A percentile compares a stretch with the other conserved stretches of the same genome.
Conservation (phyloP, 2,888 invertebrate genomes). For the Mimas tiliae region DNA sequence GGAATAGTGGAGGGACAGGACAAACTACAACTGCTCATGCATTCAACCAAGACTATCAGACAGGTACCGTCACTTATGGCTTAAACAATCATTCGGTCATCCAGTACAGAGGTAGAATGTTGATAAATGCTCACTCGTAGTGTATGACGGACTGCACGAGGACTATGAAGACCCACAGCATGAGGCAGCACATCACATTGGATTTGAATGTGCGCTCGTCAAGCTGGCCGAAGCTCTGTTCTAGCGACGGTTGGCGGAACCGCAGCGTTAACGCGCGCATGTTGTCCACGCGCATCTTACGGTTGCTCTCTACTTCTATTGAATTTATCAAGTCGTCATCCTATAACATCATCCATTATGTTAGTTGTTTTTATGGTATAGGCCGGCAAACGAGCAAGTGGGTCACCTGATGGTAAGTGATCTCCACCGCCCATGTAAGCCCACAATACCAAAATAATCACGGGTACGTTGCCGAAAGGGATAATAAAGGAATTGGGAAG, state of each 20-base stretch:
- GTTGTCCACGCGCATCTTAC: constrained; percentile 93
- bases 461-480: too few species aligned
- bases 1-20: too few species aligned
- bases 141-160: constrained; percentile 90
- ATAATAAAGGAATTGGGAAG: too few species aligned
- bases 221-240: constrained; percentile 93
- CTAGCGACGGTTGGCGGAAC: constrained; percentile 92
- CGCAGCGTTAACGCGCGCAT: constrained; percentile 94
- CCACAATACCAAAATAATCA: too few species aligned
- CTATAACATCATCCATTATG: constrained; percentile 55
- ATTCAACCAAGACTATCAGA: too few species aligned
- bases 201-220: constrained; percentile 97
- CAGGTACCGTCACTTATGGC: too few species aligned
- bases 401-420: too few species aligned
- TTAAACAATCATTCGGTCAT: too few species aligned
- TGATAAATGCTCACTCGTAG: constrained; percentile 83
- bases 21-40: too few species aligned
- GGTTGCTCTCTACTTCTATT: constrained; percentile 95
- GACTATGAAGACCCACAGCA: constrained; percentile 95
- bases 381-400: too few species aligned
- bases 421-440: too few species aligned
- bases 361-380: too few species aligned
- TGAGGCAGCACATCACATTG: constrained; percentile 96
- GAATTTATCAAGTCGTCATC: constrained; percentile 93
- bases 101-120: neutral